Base-by-base conservation (phyloP, 1,140 invertebrate genomes). In the Drosophila pseudoobscura region DNA sequence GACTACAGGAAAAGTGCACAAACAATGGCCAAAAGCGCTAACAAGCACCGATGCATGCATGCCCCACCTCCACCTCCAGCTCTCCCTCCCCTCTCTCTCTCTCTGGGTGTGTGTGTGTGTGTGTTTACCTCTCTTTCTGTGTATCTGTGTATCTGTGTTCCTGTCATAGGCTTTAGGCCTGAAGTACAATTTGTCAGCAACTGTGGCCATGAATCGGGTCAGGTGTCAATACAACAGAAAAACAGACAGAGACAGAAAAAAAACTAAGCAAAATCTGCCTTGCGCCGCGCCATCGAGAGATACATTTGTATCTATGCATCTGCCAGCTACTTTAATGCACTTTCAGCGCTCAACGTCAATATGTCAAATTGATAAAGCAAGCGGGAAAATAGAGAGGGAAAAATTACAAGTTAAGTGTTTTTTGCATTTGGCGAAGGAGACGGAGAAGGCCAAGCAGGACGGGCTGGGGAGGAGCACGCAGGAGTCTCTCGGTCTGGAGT, bases 291-390 rank as follows among this genome's bases (percentile, higher is more conserved):
- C 54, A 26, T 17, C 44, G 8, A 8, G 35, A 50, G 66, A 49
- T 71, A 43, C 46, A 56, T 64, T 75, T 53, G 59, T 79, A 76
- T 80, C 55, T 76, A 24, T 61, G 55, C 73, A 77, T 63, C 60
- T 69, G 54, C 53, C 73, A 78, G 82, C 83, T 89, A 87, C 79
- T 89, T 88, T 87, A 87, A 87, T 87, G 83, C 83, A 87, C 82
- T 87, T 87, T 87, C 64, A 76, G 55, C 83, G 83, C 84, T 88
- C 75, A 72, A 83, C 83, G 83, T 87, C 83, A 87, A 79, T 83
- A 78, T 88, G 83, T 87, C 82, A 87, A 88, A 83, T 76, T 83
- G 84, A 88, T 87, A 87, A 87, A 62, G 59, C 62, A 41, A 39
- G 50, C 49, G 56, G 15, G 29, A 41, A 17, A 17, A 54, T 22